Conservation (phyloP, 2,888 invertebrate genomes). For the Synergus laeviventris region DNA sequence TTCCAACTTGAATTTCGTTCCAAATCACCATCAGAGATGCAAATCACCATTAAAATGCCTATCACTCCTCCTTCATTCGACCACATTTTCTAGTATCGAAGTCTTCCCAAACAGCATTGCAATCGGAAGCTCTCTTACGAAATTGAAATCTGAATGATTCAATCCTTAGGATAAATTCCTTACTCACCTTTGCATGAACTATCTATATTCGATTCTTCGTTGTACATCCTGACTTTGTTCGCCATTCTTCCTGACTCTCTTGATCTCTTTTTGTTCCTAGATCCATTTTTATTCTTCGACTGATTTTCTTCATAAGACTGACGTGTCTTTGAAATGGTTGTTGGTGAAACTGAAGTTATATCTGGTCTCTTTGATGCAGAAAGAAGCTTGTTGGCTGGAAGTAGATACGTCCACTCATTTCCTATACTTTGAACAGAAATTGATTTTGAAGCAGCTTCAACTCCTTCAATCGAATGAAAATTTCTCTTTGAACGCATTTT, state of each 20-base stretch:
- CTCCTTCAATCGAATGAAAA: not conserved
- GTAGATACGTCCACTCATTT: not conserved
- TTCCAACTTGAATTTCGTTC: not conserved
- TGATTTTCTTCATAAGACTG: slow-evolving; percentile 3
- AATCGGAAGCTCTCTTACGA: slow-evolving; percentile 17
- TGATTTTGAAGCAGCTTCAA: not conserved
- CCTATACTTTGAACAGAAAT: slow-evolving; percentile 1
- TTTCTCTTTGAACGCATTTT: not conserved
- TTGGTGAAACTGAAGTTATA: not conserved
- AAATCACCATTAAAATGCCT: not conserved
- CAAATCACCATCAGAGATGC: not conserved
- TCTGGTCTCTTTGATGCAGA: not conserved
- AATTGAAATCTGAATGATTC: slow-evolving; percentile 2
- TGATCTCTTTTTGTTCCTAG: not conserved
- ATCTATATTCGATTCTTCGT: not conserved
- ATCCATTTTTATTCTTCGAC: not conserved
- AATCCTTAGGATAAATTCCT: slow-evolving; percentile 22
- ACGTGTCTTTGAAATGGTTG: not conserved
- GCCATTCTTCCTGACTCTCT: not conserved
- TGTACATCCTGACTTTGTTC: not conserved
- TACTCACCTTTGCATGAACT: not conserved
- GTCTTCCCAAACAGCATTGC: slow-evolving; percentile 12
- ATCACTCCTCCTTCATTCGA: slow-evolving; percentile 19
- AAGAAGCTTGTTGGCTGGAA: not conserved
- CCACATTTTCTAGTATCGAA: slow-evolving; percentile 4